phyloP scores from a whole-genome alignment of 1,140 invertebrate genomes.

The Bicyclus anynana region DNA sequence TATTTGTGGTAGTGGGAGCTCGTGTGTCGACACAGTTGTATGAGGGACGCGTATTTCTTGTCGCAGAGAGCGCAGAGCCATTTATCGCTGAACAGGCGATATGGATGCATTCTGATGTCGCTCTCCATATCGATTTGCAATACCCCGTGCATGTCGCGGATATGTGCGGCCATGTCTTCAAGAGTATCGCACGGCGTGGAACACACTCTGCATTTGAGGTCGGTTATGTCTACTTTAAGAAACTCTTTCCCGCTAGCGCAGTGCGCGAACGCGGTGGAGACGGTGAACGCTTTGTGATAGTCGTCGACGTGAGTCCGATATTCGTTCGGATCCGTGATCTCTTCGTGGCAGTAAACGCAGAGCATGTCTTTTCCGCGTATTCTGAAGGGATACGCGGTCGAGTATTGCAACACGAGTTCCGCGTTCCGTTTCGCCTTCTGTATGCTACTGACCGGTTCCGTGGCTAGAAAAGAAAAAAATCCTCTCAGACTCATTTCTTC shows the following conservation, averaged over 20 bases:
- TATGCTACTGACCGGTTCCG: slow-evolving; percentile 32
- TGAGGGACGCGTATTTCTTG: slow-evolving; percentile 45
- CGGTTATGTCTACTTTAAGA: slow-evolving; percentile 48
- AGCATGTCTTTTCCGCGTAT: slow-evolving; percentile 44
- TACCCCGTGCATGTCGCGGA: slow-evolving; percentile 30
- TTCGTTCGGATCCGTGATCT: slow-evolving; percentile 33
- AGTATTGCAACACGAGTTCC: slow-evolving; percentile 56
- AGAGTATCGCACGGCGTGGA: slow-evolving; percentile 30
- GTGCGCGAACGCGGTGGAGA: slow-evolving; percentile 44
- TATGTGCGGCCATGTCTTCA: slow-evolving; percentile 37
- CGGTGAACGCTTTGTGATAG: slow-evolving; percentile 36
- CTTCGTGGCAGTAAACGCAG: slow-evolving; percentile 64
- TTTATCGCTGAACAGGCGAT: slow-evolving; percentile 47
- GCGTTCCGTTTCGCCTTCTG: slow-evolving; percentile 56
- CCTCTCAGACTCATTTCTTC: not conserved
- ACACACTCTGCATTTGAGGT: slow-evolving; percentile 44
- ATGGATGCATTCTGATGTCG: slow-evolving; percentile 49
- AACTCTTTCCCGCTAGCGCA: slow-evolving; percentile 32
- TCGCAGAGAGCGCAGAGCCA: slow-evolving; percentile 48
- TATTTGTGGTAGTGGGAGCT: slow-evolving; percentile 53
- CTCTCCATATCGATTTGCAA: slow-evolving; percentile 33
- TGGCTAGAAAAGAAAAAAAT: slow-evolving; percentile 59
- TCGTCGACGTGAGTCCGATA: slow-evolving; percentile 44
- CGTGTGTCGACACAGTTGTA: slow-evolving; percentile 50
- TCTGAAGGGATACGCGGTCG: slow-evolving; percentile 62